A percentile compares a stretch with the other conserved stretches of the same genome.
Evolutionary conservation across 2,888 invertebrate genomes (phyloP).

Genomic region (Laothoe populi): DNA sequence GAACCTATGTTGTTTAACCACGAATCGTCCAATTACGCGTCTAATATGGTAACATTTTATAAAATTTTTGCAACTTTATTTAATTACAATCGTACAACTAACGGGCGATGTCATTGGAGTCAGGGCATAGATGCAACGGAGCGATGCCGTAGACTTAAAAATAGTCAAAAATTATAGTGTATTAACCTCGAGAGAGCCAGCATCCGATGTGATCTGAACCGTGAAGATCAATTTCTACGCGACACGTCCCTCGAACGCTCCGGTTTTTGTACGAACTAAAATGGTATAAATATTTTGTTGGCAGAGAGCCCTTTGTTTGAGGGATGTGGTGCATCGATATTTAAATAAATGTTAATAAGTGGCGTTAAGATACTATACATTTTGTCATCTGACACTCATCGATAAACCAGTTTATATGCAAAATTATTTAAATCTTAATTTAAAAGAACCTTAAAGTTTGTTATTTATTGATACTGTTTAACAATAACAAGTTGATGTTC

Average conservation of each 20-base stretch:
- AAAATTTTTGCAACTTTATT: neutral
- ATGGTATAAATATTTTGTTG: neutral
- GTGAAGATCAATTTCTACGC: conserved; percentile 60
- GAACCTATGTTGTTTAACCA: neutral
- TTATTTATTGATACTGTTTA: no score
- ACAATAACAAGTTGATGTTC: no score
- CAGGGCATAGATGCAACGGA: conserved; percentile 8
- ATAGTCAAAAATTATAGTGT: conserved; percentile 41
- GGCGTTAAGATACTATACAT: no score
- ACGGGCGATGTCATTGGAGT: conserved; percentile 12
- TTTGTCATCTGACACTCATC: no score
- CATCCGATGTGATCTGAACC: conserved; percentile 56
- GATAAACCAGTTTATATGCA: no score
- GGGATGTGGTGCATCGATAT: no score
- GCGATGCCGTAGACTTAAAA: conserved; percentile 35
- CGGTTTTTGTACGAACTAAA: conserved; percentile 40
- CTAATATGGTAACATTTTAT: neutral
- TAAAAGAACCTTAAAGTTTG: no score
- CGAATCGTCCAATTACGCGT: neutral
- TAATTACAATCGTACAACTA: conserved; percentile 16
- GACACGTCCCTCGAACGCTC: conserved; percentile 13
- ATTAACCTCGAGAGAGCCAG: conserved; percentile 57
- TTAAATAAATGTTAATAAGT: no score
- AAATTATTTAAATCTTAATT: no score
- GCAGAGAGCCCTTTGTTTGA: neutral